Evolutionary conservation across 35 echinoderm and acorn worm genomes (phyloP), one percentile per base, ranked within the genome.

Genomic region (Hemicentrotus pulcherrimus): DNA sequence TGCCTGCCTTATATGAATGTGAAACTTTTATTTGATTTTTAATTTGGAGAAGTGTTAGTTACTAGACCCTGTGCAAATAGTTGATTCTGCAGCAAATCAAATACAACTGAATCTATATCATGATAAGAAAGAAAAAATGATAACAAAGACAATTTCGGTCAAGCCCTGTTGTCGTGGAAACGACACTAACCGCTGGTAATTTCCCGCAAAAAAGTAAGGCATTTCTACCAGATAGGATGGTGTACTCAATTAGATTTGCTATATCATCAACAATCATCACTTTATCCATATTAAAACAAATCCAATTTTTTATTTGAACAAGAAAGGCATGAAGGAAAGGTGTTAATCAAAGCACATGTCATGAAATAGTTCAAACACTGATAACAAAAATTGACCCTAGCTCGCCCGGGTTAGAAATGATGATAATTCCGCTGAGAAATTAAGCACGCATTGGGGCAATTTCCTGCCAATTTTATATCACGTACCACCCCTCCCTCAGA

Each of bases 61-160:
- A 78, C 24, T 6, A 78, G 28, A 78, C 24, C 22, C 65, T 78
- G 7, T 28, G 22, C 19, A 78, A 78, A 78, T 78, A 78, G 19
- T 78, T 7, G 19, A n/a, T 78, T 78, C 65, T 14, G 52, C 52
- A 59, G 52, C 52, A 41, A 41, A 41, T 3, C 35, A 41, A 41
- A 41, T 3, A 41, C 35, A 41, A 41, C 35, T 41, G 35, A 41
- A 59, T 59, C 52, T 59, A 55, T 8, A 55, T 78, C 65, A 8
- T 28, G 65, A 78, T 78, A 28, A 22, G 65, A 78, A 14, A 41
- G n/a, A n/a, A 59, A 4, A 22, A 5, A 78, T 78, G 65, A 28
- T 78, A 78, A 78, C 65, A 78, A 28, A 78, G 65, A n/a, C 19
- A 78, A 78, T 78, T 78, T 78, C 65, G 65, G 65, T 78, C 65